These are phyloP conservation scores for Pitta sordida DNA, from an alignment of 2,113 vertebrate species.

Conservation along the genomic window DNA sequence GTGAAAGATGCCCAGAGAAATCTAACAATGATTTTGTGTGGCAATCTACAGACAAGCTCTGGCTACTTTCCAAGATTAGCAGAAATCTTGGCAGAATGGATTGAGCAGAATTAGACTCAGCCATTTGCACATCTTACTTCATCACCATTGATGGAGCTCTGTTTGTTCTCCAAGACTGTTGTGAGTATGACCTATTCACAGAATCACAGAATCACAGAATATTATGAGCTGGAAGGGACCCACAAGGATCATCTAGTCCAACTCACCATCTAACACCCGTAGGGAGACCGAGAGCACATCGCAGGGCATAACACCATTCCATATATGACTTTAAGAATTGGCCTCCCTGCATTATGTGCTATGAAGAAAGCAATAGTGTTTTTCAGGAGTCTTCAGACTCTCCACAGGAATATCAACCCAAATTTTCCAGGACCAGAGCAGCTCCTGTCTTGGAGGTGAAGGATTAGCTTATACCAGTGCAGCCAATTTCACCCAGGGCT, in stretches of 20 bases:
- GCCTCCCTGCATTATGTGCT: neutral
- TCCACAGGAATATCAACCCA: neutral
- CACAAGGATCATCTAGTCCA: no score
- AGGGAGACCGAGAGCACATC: no score
- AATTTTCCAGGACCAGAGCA: neutral
- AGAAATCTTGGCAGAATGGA: neutral
- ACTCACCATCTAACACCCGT: no score
- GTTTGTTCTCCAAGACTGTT: neutral
- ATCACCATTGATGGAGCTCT: neutral
- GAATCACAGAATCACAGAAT: no score
- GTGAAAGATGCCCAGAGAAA: neutral
- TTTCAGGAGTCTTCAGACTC: neutral
- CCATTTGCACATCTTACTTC: neutral
- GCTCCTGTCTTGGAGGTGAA: neutral
- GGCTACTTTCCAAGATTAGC: neutral
- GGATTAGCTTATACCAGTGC: neutral
- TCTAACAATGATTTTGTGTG: neutral
- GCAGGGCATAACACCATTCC: no score
- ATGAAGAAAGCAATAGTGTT: neutral
- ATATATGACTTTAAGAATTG: neutral
- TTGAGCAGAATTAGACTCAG: neutral
- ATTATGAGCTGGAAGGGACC: no score
- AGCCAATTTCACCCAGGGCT: neutral
- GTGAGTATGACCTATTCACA: neutral
- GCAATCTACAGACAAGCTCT: neutral